These are phyloP conservation scores for Drosophila funebris DNA, from an alignment of 1,140 invertebrate species.

Conservation along the genomic window DNA sequence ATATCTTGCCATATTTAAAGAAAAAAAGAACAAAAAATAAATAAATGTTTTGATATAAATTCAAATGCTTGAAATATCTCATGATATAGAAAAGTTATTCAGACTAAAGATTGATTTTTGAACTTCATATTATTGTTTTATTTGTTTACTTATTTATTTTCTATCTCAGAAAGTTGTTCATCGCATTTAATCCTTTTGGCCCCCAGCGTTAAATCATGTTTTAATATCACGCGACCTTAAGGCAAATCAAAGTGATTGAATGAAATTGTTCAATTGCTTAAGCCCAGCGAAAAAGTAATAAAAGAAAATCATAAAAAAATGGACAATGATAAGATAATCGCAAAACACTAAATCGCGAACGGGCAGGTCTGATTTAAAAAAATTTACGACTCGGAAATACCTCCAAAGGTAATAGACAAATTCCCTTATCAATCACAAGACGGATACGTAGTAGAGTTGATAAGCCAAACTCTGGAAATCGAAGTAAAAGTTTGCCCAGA, in stretches of 20 bases:
- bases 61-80: too few species aligned
- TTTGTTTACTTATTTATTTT: too few species aligned
- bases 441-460: neutral
- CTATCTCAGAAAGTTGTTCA: neutral
- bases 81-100: too few species aligned
- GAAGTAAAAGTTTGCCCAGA: constrained; percentile 14
- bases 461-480: constrained; percentile 12
- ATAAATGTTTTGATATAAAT: neutral
- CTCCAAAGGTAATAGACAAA: constrained; percentile 40
- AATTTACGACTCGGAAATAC: constrained; percentile 62
- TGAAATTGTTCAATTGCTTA: constrained; percentile 41
- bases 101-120: too few species aligned
- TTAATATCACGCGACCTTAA: neutral
- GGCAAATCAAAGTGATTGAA: constrained; percentile 13
- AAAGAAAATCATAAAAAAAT: constrained; percentile 64
- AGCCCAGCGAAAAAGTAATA: constrained; percentile 47
- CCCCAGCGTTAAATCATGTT: neutral
- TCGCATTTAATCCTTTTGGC: neutral
- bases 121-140: too few species aligned
- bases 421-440: constrained; percentile 41
- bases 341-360: constrained; percentile 39
- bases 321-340: constrained; percentile 66
- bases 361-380: constrained; percentile 53
- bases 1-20: neutral
- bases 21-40: neutral